A percentile compares a stretch with the other conserved stretches of the same genome.
Conservation (phyloP, 2,888 invertebrate genomes). For the Margaritifera margaritifera region DNA sequence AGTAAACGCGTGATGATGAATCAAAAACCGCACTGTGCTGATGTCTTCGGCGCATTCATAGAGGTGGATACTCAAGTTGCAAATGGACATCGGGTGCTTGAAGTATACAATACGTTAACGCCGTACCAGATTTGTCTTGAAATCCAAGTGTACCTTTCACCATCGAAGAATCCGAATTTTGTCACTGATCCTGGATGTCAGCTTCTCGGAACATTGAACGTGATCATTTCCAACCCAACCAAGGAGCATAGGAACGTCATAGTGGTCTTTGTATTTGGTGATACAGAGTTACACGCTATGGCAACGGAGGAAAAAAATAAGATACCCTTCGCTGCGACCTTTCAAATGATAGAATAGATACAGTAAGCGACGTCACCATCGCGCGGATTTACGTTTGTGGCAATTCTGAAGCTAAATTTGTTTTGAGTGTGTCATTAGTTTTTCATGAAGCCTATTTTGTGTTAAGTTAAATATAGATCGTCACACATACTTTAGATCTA, state of each 20-base stretch:
- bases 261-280: constrained; percentile 11
- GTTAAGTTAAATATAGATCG: too few species aligned
- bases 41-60: constrained; percentile 10
- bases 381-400: too few species aligned
- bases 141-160: too few species aligned
- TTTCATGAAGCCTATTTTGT: too few species aligned
- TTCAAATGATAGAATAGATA: constrained; percentile 9
- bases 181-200: constrained; percentile 10
- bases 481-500: too few species aligned
- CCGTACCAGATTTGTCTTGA: too few species aligned
- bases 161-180: constrained; percentile 3
- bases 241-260: constrained; percentile 1
- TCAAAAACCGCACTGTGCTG: constrained; percentile 1
- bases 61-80: constrained; percentile 3
- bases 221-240: constrained; percentile 7
- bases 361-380: too few species aligned
- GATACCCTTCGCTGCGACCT: constrained; percentile 1
- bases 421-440: too few species aligned
- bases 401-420: too few species aligned
- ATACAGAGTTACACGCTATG: constrained; percentile 1
- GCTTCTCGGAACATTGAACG: constrained; percentile 9
- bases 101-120: too few species aligned
- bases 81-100: too few species aligned
- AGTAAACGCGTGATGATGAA: not conserved
- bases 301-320: constrained; percentile 10